Evolutionary conservation across 2,888 invertebrate genomes (phyloP).

Genomic region (Penaeus monodon): DNA sequence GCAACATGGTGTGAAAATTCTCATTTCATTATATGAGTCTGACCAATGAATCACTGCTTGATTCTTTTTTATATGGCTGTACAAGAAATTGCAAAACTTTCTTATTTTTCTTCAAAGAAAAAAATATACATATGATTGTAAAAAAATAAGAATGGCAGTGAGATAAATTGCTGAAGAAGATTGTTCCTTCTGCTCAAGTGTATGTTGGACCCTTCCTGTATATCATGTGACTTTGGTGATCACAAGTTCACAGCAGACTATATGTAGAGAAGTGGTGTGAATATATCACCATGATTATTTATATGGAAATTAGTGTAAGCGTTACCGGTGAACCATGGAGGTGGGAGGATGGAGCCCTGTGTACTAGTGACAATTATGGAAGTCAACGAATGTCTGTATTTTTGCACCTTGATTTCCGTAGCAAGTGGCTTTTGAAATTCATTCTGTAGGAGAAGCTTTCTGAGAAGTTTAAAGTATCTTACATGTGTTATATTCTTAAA

Average conservation of each 20-base stretch:
- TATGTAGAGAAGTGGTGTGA: constrained; percentile 30
- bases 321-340: constrained; percentile 32
- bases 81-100: constrained; percentile 6
- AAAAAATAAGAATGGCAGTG: constrained; percentile 25
- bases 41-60: constrained; percentile 5
- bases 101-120: constrained; percentile 13
- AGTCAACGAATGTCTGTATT: constrained; percentile 40
- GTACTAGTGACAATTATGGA: constrained; percentile 37
- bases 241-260: constrained; percentile 31
- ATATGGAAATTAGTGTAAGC: constrained; percentile 11
- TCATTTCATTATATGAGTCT: constrained; percentile 13
- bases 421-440: constrained; percentile 54
- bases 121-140: constrained; percentile 31
- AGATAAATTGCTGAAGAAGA: constrained; percentile 45
- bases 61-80: constrained; percentile 1
- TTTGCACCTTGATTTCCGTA: constrained; percentile 53
- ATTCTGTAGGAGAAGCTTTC: constrained; percentile 32
- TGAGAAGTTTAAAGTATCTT: constrained; percentile 37
- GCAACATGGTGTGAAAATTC: constrained; percentile 30
- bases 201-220: constrained; percentile 45
- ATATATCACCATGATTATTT: constrained; percentile 11
- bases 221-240: constrained; percentile 36
- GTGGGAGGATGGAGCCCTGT: constrained; percentile 15
- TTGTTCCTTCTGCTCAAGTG: constrained; percentile 61
- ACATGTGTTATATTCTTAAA: constrained; percentile 46